Evolutionary conservation across 2,113 vertebrate species (phyloP), one percentile per base, ranked within the genome.

Genomic region (Sebastes fasciatus): DNA sequence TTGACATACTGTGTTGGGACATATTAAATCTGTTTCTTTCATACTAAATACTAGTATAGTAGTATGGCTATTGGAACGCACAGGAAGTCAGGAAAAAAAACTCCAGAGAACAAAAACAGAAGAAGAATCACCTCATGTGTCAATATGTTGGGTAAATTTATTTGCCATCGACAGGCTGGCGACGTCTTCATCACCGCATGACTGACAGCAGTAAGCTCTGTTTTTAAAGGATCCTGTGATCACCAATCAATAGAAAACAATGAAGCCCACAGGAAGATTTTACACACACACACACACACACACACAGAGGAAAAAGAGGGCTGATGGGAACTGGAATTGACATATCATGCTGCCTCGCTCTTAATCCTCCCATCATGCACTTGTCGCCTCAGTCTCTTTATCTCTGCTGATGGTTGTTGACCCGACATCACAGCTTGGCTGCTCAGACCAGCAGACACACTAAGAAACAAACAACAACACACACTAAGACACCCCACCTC

Each of bases 251-350:
- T 34, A 34, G 34, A 34, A 34, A 34, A 34, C 10, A 49, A 49
- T 11, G 10, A 14, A 14, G 13, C 48, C 12, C 13, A 13, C 13
- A 12, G 48, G 48, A 49, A 34, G 26, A 34, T 34, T 34, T 34
- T 19, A 7, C 52, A 10, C 54, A 9, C 4, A 8, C 19, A 9
- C 19, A n/a, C 8, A 4, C 54, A 55, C 54, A 21, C 54, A 57
- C 9, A n/a, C 54, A 57, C n/a, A 34, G 34, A 34, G 34, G 34
- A 34, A 34, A 34, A 34, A 34, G 34, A 34, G 64, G 71, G 48
- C 42, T 77, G 74, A 77, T 65, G 74, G 66, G 19, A 71, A 77
- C 11, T 42, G 4, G 58, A 77, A 23, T 40, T 6, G 55, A 75
- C 46, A 55, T 48, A 2, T 45, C 19, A 4, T 13, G 79, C 64